phyloP scores from a whole-genome alignment of 2,113 vertebrate genomes.

The Stegostoma tigrinum region DNA sequence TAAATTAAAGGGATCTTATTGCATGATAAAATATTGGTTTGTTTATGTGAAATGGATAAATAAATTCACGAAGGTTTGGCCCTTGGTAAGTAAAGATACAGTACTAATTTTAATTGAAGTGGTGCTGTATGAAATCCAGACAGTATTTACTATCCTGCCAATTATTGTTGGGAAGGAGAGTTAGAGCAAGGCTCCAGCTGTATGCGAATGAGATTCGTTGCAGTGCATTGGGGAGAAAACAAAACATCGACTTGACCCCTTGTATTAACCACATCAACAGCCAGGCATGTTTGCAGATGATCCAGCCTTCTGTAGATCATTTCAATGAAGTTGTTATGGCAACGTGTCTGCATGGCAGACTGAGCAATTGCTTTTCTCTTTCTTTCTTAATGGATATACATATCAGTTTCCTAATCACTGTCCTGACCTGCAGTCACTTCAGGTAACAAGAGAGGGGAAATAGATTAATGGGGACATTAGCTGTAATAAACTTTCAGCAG shows the following conservation, averaged over 20 bases:
- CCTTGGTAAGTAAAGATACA: not conserved
- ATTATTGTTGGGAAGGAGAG: not conserved
- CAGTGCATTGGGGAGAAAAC: too few species aligned
- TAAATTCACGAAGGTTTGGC: not conserved
- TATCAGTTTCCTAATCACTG: not conserved
- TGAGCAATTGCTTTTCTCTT: not conserved
- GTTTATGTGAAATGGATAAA: not conserved
- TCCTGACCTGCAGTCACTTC: not conserved
- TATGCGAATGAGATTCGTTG: not conserved
- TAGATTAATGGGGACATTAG: conserved; percentile 26
- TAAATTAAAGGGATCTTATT: not conserved
- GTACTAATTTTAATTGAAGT: not conserved
- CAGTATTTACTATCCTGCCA: not conserved
- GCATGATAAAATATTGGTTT: not conserved
- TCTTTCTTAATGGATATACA: too few species aligned
- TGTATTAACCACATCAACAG: not conserved
- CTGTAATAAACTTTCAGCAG: not conserved
- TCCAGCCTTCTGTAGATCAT: not conserved
- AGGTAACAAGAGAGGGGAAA: not conserved
- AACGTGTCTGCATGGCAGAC: not conserved
- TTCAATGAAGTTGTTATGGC: conserved; percentile 31
- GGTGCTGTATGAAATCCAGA: not conserved
- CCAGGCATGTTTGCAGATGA: not conserved
- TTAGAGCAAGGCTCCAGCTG: not conserved
- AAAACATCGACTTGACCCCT: not conserved